phyloP scores from a whole-genome alignment of 2,888 invertebrate genomes.

The Orthonevra nobilis region DNA sequence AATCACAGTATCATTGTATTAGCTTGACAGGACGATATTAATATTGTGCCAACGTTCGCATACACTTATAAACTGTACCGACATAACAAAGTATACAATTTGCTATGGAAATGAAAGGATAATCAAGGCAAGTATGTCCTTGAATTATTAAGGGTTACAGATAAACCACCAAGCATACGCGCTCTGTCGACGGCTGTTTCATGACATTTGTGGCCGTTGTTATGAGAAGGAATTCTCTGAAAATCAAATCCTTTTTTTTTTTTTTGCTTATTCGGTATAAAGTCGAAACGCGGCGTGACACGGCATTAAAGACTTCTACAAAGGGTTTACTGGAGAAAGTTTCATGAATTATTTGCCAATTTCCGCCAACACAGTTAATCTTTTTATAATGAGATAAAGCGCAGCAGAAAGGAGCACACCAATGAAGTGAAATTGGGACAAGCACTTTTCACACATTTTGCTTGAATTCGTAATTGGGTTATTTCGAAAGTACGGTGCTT shows the following conservation, averaged over 20 bases:
- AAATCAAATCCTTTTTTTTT: conserved; percentile 33
- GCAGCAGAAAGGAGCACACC: neutral
- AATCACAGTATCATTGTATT: conserved; percentile 61
- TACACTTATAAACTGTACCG: too few relatives aligned
- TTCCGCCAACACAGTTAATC: conserved; percentile 28
- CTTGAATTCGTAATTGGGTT: conserved; percentile 20
- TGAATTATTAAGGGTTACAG: conserved; percentile 53
- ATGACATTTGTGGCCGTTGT: conserved; percentile 23
- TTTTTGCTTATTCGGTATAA: conserved; percentile 13
- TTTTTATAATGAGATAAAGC: conserved; percentile 36
- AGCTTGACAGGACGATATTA: conserved; percentile 56
- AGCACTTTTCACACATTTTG: conserved; percentile 28
- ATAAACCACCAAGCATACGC: conserved; percentile 7
- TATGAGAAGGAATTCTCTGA: conserved; percentile 49
- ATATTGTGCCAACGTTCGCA: conserved; percentile 24
- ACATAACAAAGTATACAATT: conserved; percentile 14
- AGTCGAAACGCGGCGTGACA: neutral
- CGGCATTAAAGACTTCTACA: neutral
- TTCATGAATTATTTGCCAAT: conserved; percentile 35
- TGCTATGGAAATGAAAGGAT: conserved; percentile 60
- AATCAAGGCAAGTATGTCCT: conserved; percentile 62
- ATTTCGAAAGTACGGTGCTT: conserved; percentile 14
- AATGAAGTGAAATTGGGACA: conserved; percentile 14
- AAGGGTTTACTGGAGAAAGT: neutral
- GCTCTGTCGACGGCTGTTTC: conserved; percentile 1